These are phyloP conservation scores for Dromius quadrimaculatus DNA, from an alignment of 2,888 invertebrate genomes.

Conservation along the genomic window DNA sequence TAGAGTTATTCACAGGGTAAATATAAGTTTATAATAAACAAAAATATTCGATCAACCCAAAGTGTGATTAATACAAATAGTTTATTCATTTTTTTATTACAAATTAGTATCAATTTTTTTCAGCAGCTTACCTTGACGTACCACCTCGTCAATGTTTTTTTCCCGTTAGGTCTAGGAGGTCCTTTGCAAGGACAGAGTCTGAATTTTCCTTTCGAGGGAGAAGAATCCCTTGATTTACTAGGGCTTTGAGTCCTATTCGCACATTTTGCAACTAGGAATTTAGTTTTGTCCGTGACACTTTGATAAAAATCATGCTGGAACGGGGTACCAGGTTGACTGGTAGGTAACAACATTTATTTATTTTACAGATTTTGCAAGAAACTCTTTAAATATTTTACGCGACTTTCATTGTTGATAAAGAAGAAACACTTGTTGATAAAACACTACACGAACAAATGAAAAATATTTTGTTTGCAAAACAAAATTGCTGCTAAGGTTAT, in stretches of 20 bases:
- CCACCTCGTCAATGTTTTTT: conserved; percentile 74
- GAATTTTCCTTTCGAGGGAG: conserved; percentile 60
- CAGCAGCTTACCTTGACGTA: conserved; percentile 77
- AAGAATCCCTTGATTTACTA: conserved; percentile 57
- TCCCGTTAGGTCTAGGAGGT: conserved; percentile 63
- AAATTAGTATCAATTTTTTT: neutral
- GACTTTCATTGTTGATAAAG: conserved; percentile 1
- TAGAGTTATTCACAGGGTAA: no score
- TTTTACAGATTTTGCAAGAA: neutral
- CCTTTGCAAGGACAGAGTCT: conserved; percentile 64
- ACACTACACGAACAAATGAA: conserved; percentile 2
- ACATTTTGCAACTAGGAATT: conserved; percentile 62
- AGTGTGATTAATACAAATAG: no score
- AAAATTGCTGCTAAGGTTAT: neutral
- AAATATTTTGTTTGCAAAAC: no score
- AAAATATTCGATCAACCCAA: no score
- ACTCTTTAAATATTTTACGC: neutral
- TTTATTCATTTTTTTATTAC: neutral
- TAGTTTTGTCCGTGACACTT: conserved; percentile 60
- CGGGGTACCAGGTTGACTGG: conserved; percentile 60
- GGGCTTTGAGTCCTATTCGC: conserved; percentile 58
- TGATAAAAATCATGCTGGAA: conserved; percentile 63
- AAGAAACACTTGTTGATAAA: conserved; percentile 3
- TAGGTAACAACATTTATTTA: conserved; percentile 62
- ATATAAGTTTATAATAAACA: no score